Base-by-base conservation (phyloP, 1,140 invertebrate species). In the Drosophila azteca region DNA sequence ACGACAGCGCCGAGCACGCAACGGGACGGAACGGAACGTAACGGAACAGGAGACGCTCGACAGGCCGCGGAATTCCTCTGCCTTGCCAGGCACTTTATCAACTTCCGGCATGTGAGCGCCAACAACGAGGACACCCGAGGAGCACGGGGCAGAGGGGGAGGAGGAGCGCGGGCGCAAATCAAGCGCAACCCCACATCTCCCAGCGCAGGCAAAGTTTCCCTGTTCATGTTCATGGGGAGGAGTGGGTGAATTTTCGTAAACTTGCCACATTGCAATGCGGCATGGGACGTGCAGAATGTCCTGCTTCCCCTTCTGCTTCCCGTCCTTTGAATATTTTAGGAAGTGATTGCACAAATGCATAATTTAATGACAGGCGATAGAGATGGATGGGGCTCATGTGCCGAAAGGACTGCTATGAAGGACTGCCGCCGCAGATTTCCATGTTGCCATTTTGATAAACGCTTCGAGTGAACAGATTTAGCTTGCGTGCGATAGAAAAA, bases 301-400 rank as follows among this genome's bases (percentile, higher is more conserved):
- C 69, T 39, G 52, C 11, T 49, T 62, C 54, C 31, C 13, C 26
- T 26, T 24, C 15, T 26, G 5, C 46, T 35, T 15, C 49, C 49
- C 41, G 53, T 74, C 50, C 65, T 74, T 71, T 85, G 77, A 82
- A 85, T 85, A 85, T 81, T 85, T 87, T 81, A 87, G 81, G 77
- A 85, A 87, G 81, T 85, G 81, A 85, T 85, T 85, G 82, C 77
- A 63, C 82, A 87, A 84, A 87, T 85, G 81, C 81, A 85, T 85
- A 85, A 85, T 85, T 85, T 85, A 85, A 85, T 85, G 81, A 85
- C 82, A 87, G 57, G 59, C 77, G 82, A 85, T 81, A 77, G 81
- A 80, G 68, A 60, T 53, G 48, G 57, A 69, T 69, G 45, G 31
- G 6, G 6, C 3, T 17, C 11, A 11, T 11, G 44, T 20, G 2